A percentile compares a stretch with the other conserved stretches of the same genome.
These are phyloP conservation scores for Pomacea maculata DNA, from an alignment of 1,140 invertebrate species.

Conservation along the genomic window DNA sequence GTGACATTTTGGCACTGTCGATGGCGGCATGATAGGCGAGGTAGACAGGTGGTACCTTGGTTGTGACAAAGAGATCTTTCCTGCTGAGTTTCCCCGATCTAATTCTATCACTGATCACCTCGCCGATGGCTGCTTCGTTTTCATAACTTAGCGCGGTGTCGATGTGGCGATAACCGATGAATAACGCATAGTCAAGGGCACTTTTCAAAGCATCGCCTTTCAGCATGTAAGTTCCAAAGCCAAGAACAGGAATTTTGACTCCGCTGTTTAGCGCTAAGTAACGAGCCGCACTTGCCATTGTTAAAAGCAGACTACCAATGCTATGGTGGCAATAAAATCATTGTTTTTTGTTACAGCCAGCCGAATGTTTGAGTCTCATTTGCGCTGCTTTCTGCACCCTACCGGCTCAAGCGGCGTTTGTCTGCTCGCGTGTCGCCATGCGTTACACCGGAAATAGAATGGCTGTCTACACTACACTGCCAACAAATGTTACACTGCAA, in stretches of 20 bases:
- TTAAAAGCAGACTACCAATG: no score
- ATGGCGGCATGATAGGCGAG: conserved; percentile 30
- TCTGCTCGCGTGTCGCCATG: no score
- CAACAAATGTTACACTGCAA: no score
- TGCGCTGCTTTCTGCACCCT: no score
- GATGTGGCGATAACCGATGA: conserved; percentile 52
- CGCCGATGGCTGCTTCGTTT: conserved; percentile 55
- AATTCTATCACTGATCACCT: conserved; percentile 40
- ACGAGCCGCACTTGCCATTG: conserved; percentile 6
- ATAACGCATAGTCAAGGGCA: conserved; percentile 50
- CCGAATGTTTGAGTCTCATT: no score
- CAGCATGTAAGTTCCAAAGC: conserved; percentile 52
- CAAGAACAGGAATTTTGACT: conserved; percentile 31
- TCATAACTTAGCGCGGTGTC: conserved; percentile 54
- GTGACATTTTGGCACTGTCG: conserved; percentile 40
- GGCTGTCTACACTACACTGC: no score
- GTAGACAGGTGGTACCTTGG: conserved; percentile 47
- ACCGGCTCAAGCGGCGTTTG: no score
- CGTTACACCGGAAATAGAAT: no score
- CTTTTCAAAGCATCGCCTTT: conserved; percentile 38
- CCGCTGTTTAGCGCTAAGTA: conserved; percentile 18
- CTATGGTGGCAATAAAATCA: no score
- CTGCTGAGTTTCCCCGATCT: conserved; percentile 41
- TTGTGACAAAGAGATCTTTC: conserved; percentile 53
- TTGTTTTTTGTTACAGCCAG: no score